Conservation (phyloP, 2,797 vertebrate genomes). For the Mormyrus hasselquistii region DNA sequence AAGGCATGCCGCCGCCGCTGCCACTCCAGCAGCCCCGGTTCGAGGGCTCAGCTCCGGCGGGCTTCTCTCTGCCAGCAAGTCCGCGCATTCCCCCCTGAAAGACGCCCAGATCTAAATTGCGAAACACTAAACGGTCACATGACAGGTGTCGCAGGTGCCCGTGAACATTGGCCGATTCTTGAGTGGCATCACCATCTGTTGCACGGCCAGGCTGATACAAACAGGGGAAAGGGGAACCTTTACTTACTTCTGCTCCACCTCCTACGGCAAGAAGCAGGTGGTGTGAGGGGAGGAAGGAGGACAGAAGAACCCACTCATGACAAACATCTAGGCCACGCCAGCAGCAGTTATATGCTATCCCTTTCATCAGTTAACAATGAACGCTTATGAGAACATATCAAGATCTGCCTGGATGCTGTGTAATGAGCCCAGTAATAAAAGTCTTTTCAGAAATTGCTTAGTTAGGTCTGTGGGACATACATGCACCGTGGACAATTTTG, state of each 20-base stretch:
- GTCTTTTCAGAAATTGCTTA: neutral
- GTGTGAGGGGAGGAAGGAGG: neutral
- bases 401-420: neutral
- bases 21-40: neutral
- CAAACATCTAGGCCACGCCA: neutral
- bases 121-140: neutral
- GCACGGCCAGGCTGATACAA: constrained; percentile 46
- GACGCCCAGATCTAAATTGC: neutral
- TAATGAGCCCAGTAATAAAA: neutral
- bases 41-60: neutral
- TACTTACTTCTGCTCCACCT: constrained; percentile 5
- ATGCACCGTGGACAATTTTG: neutral
- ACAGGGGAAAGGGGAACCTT: constrained; percentile 46
- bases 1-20: neutral
- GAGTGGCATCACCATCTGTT: constrained; percentile 53
- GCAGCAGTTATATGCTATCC: constrained; percentile 44
- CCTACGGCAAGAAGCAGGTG: constrained; percentile 27
- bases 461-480: neutral
- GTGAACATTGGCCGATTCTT: constrained; percentile 36
- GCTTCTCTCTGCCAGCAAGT: neutral
- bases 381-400: neutral
- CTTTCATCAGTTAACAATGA: constrained; percentile 27
- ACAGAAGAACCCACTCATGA: neutral
- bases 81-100: neutral
- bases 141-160: constrained; percentile 4